phyloP scores from a whole-genome alignment of 2,888 invertebrate species.

The Pristionchus mayeri region DNA sequence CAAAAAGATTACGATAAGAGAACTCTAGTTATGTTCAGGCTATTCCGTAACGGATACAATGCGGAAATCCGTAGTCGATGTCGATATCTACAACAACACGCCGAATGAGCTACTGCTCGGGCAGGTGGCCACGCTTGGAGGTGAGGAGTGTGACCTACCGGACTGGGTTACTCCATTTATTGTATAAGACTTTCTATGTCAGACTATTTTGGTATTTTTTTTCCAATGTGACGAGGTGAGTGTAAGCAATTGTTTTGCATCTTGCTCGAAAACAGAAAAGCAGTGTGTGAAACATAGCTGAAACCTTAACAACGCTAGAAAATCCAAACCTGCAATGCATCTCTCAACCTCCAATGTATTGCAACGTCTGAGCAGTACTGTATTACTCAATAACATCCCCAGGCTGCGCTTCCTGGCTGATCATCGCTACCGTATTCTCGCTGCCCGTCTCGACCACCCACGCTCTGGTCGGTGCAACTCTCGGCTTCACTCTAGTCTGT shows the following conservation, averaged over 20 bases:
- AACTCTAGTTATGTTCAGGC: slow-evolving; percentile 79
- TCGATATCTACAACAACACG: slow-evolving; percentile 86
- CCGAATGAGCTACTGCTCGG: slow-evolving; percentile 91
- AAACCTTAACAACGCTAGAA: background rate
- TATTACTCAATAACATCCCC: too few species aligned
- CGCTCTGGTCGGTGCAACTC: slow-evolving; percentile 94
- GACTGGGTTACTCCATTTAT: too few species aligned
- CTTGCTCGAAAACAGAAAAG: too few species aligned
- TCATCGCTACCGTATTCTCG: slow-evolving; percentile 92
- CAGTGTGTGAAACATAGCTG: too few species aligned
- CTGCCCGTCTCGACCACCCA: slow-evolving; percentile 98
- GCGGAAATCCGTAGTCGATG: slow-evolving; percentile 95
- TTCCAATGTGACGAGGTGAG: too few species aligned
- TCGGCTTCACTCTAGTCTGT: slow-evolving; percentile 94
- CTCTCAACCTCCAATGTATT: too few species aligned
- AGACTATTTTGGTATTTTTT: too few species aligned
- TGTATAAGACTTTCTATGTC: too few species aligned
- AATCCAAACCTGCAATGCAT: background rate
- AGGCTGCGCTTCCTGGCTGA: slow-evolving; percentile 89
- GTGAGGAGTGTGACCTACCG: slow-evolving; percentile 61
- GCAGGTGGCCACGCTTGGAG: slow-evolving; percentile 87
- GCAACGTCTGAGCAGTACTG: too few species aligned
- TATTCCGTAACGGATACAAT: slow-evolving; percentile 95
- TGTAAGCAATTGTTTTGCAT: too few species aligned
- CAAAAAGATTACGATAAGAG: background rate